Evolutionary conservation across 2,888 invertebrate species (phyloP).

Genomic region (Coecobrya sp.): DNA sequence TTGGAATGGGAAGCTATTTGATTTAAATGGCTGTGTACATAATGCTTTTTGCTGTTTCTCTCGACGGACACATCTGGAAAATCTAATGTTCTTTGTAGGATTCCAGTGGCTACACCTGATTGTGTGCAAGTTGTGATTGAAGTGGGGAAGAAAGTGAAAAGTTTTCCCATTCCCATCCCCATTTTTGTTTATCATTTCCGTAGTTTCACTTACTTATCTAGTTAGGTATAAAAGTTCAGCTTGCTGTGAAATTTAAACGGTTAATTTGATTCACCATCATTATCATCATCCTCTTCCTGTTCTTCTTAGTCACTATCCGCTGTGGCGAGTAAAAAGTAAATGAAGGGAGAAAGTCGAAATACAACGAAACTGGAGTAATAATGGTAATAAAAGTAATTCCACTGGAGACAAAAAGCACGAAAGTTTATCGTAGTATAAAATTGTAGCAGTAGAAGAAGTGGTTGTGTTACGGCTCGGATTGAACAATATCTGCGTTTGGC

Average conservation of each 20-base stretch:
- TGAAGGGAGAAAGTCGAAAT: neutral
- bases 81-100: constrained; percentile 25
- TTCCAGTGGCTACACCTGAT: constrained; percentile 17
- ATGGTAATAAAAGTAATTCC: constrained; percentile 42
- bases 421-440: neutral
- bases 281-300: neutral
- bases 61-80: constrained; percentile 22
- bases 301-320: neutral
- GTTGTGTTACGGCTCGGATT: neutral
- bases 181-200: constrained; percentile 34
- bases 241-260: constrained; percentile 45
- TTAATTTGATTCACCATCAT: constrained; percentile 58
- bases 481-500: neutral
- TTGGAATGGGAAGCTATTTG: neutral
- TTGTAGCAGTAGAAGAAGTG: neutral
- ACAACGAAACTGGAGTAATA: constrained; percentile 37
- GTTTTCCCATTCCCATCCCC: constrained; percentile 51
- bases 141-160: constrained; percentile 23
- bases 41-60: constrained; percentile 15
- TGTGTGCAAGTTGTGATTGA: constrained; percentile 25
- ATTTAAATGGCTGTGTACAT: neutral
- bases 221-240: neutral
- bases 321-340: neutral
- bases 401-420: constrained; percentile 11
- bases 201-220: neutral